Conservation (phyloP, 1,140 invertebrate genomes). For the Dysdera silvatica region DNA sequence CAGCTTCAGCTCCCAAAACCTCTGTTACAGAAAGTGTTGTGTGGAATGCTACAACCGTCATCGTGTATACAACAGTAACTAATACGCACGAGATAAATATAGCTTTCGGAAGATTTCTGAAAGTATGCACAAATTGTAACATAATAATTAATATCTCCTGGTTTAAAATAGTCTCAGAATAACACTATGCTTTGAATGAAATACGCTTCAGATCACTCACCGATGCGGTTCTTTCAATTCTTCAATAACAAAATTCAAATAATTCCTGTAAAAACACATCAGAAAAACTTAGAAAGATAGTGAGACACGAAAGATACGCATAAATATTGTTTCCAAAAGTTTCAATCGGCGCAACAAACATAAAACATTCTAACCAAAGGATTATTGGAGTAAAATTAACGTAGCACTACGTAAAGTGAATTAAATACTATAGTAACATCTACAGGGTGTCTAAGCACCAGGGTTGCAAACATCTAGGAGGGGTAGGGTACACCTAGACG, state of each 20-base stretch:
- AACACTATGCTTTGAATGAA: neutral
- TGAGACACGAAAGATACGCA: too few species aligned
- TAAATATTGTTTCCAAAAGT: too few species aligned
- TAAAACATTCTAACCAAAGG: too few species aligned
- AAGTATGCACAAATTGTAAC: too few species aligned
- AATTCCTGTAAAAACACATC: slow-evolving; percentile 18
- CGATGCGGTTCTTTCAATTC: slow-evolving; percentile 20
- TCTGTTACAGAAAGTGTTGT: slow-evolving; percentile 77
- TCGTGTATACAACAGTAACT: slow-evolving; percentile 88
- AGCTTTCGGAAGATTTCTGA: slow-evolving; percentile 84
- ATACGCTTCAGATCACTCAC: slow-evolving; percentile 6
- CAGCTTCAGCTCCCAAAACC: slow-evolving; percentile 81
- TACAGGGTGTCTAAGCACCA: too few species aligned
- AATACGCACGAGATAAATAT: slow-evolving; percentile 90
- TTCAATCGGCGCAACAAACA: too few species aligned
- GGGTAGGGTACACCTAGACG: too few species aligned
- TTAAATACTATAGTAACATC: too few species aligned
- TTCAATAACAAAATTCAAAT: slow-evolving; percentile 27
- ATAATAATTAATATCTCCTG: neutral
- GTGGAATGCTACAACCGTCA: slow-evolving; percentile 95
- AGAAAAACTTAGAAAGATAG: neutral
- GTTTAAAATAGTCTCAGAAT: neutral
- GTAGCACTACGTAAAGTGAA: too few species aligned
- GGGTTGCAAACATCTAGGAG: too few species aligned
- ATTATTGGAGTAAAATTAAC: too few species aligned